Percentiles rank a stretch among this genome's conserved stretches.
Conservation (phyloP, 2,888 invertebrate genomes). For the Epirrita christyi region DNA sequence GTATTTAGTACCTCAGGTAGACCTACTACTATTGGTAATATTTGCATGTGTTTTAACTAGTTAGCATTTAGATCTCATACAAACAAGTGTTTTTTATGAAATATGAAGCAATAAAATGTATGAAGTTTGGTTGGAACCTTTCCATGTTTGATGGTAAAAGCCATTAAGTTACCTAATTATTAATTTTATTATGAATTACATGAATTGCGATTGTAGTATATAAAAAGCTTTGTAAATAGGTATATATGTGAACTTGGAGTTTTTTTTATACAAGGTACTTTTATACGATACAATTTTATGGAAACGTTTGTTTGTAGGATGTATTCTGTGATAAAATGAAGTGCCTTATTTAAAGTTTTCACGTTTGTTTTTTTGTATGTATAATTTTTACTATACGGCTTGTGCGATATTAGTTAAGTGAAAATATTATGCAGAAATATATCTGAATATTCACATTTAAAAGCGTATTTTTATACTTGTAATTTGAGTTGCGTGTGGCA, state of each 20-base stretch:
- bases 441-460: not conserved
- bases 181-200: too few species aligned
- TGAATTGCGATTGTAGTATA: too few species aligned
- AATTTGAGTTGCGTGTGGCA: constrained; percentile 11
- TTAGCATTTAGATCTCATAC: not conserved
- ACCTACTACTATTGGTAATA: too few species aligned
- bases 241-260: constrained; percentile 22
- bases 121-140: too few species aligned
- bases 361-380: constrained; percentile 32
- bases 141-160: too few species aligned
- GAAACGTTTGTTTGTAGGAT: constrained; percentile 48
- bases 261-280: constrained; percentile 34
- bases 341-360: constrained; percentile 70
- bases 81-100: not conserved
- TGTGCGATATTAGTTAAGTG: constrained; percentile 10
- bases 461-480: constrained; percentile 4
- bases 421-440: constrained; percentile 1
- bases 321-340: constrained; percentile 76
- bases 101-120: too few species aligned
- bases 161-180: too few species aligned
- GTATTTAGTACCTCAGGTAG: too few species aligned
- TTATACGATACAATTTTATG: constrained; percentile 44
- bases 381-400: constrained; percentile 13
- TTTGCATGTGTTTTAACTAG: too few species aligned
- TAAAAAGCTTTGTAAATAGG: constrained; percentile 25